A percentile compares a stretch with the other conserved stretches of the same genome.
These are phyloP conservation scores for Neopelma chrysocephalum DNA, from an alignment of 2,797 vertebrate genomes.

Conservation along the genomic window DNA sequence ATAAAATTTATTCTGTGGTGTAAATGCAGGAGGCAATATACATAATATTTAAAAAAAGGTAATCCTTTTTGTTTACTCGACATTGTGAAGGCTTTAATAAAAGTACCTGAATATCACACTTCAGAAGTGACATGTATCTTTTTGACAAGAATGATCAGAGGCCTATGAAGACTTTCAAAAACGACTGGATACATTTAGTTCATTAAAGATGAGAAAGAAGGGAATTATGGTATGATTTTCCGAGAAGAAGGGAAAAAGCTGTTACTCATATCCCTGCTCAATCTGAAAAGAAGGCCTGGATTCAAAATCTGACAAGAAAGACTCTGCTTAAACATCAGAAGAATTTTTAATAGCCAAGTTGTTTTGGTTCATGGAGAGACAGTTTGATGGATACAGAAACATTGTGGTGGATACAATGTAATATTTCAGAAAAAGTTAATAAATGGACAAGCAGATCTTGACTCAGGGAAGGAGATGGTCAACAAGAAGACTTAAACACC, in stretches of 20 bases:
- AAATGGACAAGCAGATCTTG: background rate
- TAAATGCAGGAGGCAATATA: background rate
- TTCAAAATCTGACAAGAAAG: background rate
- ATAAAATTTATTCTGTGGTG: background rate
- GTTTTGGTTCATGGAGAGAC: background rate
- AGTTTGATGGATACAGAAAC: background rate
- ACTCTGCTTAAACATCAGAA: background rate
- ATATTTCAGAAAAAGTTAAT: background rate
- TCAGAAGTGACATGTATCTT: background rate
- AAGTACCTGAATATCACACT: background rate
- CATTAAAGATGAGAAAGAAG: background rate
- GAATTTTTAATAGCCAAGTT: background rate
- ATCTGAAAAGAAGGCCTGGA: background rate
- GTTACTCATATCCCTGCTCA: background rate
- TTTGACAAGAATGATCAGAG: background rate
- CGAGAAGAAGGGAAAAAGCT: background rate
- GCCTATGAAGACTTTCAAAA: background rate
- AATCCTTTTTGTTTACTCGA: background rate
- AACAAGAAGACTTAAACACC: background rate
- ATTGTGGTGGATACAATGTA: background rate
- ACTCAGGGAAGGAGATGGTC: background rate
- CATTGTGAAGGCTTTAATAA: background rate
- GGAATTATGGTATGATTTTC: background rate
- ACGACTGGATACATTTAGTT: background rate
- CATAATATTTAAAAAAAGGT: background rate